phyloP scores from a whole-genome alignment of 35 echinoderm and acorn worm species.

The Apostichopus californicus region DNA sequence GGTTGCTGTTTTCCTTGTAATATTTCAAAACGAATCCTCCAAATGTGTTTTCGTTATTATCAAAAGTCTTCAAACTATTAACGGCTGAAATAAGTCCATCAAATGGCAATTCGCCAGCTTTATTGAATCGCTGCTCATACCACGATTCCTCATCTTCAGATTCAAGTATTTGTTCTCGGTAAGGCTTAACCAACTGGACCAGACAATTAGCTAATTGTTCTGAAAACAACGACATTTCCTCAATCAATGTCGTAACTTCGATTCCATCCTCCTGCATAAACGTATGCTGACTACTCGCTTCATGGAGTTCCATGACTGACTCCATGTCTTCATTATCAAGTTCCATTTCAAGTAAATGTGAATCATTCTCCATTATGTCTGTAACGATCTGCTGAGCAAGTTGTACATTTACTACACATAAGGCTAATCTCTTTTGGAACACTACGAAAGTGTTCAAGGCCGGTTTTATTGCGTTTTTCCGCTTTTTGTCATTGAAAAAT shows the following conservation, averaged over 20 bases:
- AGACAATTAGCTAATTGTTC: background rate
- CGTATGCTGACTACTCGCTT: background rate
- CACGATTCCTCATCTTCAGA: background rate
- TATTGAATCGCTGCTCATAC: background rate
- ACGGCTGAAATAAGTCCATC: background rate
- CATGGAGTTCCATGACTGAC: background rate
- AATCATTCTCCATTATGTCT: background rate
- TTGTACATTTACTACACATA: background rate
- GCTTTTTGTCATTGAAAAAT: constrained; percentile 18
- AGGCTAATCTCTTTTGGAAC: constrained; percentile 14
- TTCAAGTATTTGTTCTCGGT: background rate
- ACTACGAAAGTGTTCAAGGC: background rate
- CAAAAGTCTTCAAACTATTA: background rate
- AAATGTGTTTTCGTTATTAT: background rate
- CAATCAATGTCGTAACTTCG: background rate
- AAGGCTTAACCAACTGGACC: background rate
- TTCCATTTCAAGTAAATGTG: background rate
- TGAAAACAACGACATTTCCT: background rate
- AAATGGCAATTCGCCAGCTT: background rate
- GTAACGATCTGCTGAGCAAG: constrained; percentile 4
- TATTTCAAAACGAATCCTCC: background rate
- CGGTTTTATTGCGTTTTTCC: background rate
- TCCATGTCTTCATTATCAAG: background rate
- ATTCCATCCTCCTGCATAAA: background rate
- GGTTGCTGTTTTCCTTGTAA: background rate